Evolutionary conservation across 35 echinoderm and acorn worm genomes (phyloP), one percentile per base, ranked within the genome.

Genomic region (Anneissia japonica): DNA sequence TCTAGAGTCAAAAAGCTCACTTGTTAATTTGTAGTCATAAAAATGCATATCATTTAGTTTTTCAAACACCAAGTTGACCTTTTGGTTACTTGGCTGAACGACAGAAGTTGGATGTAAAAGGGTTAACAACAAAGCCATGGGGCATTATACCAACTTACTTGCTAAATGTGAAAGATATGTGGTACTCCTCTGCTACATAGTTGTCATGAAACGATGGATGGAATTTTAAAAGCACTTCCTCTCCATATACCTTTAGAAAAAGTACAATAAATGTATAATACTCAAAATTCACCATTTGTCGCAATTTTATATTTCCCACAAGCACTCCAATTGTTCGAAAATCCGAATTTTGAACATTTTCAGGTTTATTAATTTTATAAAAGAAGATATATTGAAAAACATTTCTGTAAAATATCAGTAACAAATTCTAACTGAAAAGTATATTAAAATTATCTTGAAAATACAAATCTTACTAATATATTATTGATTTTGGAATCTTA

Each of bases 141-240:
- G 51, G 28, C 28, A 13, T 28, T 64, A 13, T 64, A 14, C 55
- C 0, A 3, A n/a, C 83, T 77, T 83, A 96, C 93, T 90, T 96
- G 37, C 76, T 82, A 56, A 92, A 92, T 35, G 93, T 96, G 41
- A 96, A 96, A 35, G 75, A 83, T 26, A 96, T 90, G 36, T 85
- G 91, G 82, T 91, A 97, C 46, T 87, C 74, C 40, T 97, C 95
- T 37, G 91, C 95, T 72, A 81, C 34, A 79, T 97, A 97, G 0
- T 32, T 77, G 43, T 93, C 91, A 80, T 97, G 95, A 80, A 97
- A 97, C 26, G 79, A 80, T 10, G 91, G 85, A 91, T 97, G 84
- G 79, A 97, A 97, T 72, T 97, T 97, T 36, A 97, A 77, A 37
- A 97, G 46, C 14, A 97, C 77, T 28, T 88, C 88, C 40, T 97